Evolutionary conservation across 2,797 vertebrate species (phyloP).

Genomic region (Sebastes flavidus): DNA sequence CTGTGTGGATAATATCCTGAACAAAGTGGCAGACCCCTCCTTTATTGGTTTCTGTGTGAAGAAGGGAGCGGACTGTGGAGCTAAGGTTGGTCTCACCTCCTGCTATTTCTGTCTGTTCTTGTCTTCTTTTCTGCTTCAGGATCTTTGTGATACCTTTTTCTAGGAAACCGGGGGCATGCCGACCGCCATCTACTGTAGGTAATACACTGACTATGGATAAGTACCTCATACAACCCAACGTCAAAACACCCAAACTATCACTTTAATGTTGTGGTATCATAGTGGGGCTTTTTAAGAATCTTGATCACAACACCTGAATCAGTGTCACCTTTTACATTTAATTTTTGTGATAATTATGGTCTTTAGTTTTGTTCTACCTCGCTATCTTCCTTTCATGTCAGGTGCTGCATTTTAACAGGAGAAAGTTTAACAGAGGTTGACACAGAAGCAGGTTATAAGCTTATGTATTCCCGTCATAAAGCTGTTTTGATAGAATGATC

Average conservation of each 20-base stretch:
- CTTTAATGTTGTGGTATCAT: background rate
- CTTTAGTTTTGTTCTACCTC: background rate
- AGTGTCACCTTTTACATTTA: too few relatives aligned
- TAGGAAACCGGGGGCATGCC: too few relatives aligned
- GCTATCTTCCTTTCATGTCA: background rate
- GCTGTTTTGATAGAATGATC: background rate
- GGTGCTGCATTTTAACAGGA: background rate
- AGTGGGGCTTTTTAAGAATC: background rate
- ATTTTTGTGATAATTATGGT: background rate
- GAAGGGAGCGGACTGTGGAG: slow-evolving; percentile 94
- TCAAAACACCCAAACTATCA: too few relatives aligned
- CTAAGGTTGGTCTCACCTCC: slow-evolving; percentile 86
- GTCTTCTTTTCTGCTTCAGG: background rate
- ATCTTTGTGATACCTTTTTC: background rate
- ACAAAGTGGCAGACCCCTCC: slow-evolving; percentile 95
- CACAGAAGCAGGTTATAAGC: background rate
- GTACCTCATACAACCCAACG: too few relatives aligned
- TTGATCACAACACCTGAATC: background rate
- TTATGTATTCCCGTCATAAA: slow-evolving; percentile 1
- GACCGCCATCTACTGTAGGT: too few relatives aligned
- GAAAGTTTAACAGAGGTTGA: background rate
- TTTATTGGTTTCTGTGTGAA: slow-evolving; percentile 95
- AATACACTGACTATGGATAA: too few relatives aligned
- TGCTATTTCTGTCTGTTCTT: background rate
- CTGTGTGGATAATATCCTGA: slow-evolving; percentile 97